Percentiles rank a stretch among this genome's conserved stretches.
Conservation (phyloP, 2,888 invertebrate genomes). For the Ormyrus nitidulus region DNA sequence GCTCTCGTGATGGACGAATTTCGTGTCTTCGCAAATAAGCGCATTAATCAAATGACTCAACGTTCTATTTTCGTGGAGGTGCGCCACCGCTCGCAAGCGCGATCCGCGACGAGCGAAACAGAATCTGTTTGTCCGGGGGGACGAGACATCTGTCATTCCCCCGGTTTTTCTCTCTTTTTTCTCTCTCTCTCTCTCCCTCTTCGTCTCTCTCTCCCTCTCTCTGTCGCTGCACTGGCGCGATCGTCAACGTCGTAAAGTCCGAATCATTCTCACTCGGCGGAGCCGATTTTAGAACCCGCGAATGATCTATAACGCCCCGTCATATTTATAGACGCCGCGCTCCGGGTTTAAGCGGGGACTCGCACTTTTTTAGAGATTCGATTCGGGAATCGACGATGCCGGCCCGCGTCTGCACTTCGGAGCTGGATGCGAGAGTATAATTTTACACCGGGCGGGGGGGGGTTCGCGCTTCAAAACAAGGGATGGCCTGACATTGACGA, state of each 20-base stretch:
- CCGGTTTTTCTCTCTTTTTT: slow-evolving; percentile 30
- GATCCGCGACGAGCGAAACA: slow-evolving; percentile 49
- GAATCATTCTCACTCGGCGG: slow-evolving; percentile 45
- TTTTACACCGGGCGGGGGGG: no score
- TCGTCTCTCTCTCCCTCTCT: not conserved
- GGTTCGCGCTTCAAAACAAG: no score
- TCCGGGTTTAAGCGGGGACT: not conserved
- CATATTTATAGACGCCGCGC: slow-evolving; percentile 48
- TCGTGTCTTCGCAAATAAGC: slow-evolving; percentile 59
- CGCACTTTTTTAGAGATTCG: slow-evolving; percentile 12
- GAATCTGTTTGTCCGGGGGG: slow-evolving; percentile 53
- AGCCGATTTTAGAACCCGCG: slow-evolving; percentile 48
- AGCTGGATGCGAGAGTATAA: not conserved
- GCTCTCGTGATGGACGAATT: slow-evolving; percentile 56
- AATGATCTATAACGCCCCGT: slow-evolving; percentile 52
- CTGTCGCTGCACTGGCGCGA: slow-evolving; percentile 1
- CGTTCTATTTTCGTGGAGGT: slow-evolving; percentile 56
- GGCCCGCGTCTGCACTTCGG: no score
- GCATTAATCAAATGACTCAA: slow-evolving; percentile 60
- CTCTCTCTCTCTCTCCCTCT: not conserved
- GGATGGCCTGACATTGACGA: no score
- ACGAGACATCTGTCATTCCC: slow-evolving; percentile 52
- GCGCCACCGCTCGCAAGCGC: slow-evolving; percentile 13
- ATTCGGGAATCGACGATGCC: not conserved
- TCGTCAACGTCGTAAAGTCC: slow-evolving; percentile 54